Evolutionary conservation across 2,888 invertebrate genomes (phyloP).

Genomic region (Clostera curtula): DNA sequence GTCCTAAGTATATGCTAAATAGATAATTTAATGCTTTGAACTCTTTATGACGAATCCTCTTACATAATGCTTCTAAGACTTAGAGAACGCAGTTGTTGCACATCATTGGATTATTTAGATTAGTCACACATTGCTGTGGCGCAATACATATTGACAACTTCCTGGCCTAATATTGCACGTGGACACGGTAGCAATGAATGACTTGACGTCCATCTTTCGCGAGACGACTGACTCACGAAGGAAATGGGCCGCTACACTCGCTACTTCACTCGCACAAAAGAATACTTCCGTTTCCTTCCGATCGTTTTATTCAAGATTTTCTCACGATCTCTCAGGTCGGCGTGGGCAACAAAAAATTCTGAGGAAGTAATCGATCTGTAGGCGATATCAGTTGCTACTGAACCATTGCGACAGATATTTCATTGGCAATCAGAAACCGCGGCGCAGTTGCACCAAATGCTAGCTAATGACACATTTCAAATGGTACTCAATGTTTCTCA

Average conservation of each 20-base stretch:
- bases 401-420: conserved; percentile 49
- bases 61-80: too few relatives aligned
- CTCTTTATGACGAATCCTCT: too few relatives aligned
- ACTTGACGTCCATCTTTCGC: conserved; percentile 51
- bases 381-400: conserved; percentile 43
- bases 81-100: too few relatives aligned
- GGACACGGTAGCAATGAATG: conserved; percentile 50
- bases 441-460: conserved; percentile 6
- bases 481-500: neutral
- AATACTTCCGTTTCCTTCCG: conserved; percentile 60
- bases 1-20: too few relatives aligned
- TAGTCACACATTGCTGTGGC: too few relatives aligned
- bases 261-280: conserved; percentile 50
- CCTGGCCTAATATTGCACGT: conserved; percentile 32
- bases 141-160: conserved; percentile 26
- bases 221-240: conserved; percentile 51
- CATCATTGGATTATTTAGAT: too few relatives aligned
- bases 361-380: conserved; percentile 40
- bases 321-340: conserved; percentile 47
- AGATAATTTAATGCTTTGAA: too few relatives aligned
- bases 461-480: conserved; percentile 5
- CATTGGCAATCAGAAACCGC: conserved; percentile 33
- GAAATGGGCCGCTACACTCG: conserved; percentile 57
- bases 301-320: conserved; percentile 47
- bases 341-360: conserved; percentile 35